Percentiles rank a stretch among this genome's conserved stretches.
These are phyloP conservation scores for Plodia interpunctella DNA, from an alignment of 1,140 invertebrate genomes.

Conservation along the genomic window DNA sequence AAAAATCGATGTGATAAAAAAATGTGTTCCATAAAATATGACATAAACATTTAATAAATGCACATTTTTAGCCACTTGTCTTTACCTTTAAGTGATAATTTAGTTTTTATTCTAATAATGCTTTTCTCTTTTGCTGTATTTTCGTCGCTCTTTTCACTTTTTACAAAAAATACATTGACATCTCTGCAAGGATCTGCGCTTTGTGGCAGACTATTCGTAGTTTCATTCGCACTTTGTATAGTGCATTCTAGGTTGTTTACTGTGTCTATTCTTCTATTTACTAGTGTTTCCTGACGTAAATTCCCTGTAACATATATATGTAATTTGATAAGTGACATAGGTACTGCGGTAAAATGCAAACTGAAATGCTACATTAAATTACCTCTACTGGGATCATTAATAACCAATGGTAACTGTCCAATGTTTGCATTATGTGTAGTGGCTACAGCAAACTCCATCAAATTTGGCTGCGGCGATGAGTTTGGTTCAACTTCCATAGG, in stretches of 20 bases:
- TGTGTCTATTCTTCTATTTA: not conserved
- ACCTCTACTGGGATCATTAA: not conserved
- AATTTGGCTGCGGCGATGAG: not conserved
- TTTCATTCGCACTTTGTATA: not conserved
- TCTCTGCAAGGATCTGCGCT: not conserved
- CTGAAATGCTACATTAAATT: too few relatives aligned
- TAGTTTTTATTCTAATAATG: constrained; percentile 47
- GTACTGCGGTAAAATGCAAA: too few relatives aligned
- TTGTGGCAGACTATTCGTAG: not conserved
- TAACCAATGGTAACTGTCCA: not conserved
- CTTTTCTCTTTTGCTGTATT: constrained; percentile 17
- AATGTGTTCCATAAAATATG: too few relatives aligned
- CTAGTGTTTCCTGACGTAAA: not conserved
- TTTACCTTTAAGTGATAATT: constrained; percentile 46
- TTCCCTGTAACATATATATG: not conserved
- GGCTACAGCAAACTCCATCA: not conserved
- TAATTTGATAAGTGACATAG: too few relatives aligned
- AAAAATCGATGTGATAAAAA: too few relatives aligned
- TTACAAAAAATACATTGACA: constrained; percentile 9
- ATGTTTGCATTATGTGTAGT: not conserved
- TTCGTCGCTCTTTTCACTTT: constrained; percentile 9
- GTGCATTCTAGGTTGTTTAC: not conserved
- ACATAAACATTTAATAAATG: too few relatives aligned
- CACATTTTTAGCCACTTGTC: not conserved
- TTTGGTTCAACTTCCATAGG: not conserved